These are phyloP conservation scores for Chanos chanos DNA, from an alignment of 2,797 vertebrate genomes.

Conservation along the genomic window DNA sequence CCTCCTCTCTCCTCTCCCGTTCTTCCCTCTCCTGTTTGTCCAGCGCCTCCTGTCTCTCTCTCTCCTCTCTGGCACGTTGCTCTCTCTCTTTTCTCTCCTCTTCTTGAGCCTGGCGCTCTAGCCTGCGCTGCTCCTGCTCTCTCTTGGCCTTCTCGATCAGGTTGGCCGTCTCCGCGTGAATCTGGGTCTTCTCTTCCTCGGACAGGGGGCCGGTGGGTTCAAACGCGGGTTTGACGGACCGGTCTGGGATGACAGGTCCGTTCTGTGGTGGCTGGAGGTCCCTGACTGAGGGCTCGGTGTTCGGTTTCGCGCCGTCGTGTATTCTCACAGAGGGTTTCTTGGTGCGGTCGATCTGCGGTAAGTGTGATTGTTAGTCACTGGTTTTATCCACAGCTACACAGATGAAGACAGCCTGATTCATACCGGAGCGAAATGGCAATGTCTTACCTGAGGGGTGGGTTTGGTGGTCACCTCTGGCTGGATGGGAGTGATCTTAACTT, in stretches of 20 bases:
- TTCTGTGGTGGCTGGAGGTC: conserved; percentile 65
- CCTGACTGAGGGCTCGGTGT: conserved; percentile 56
- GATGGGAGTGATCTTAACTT: conserved; percentile 30
- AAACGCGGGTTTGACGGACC: conserved; percentile 78
- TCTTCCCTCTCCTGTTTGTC: conserved; percentile 57
- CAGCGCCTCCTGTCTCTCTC: conserved; percentile 60
- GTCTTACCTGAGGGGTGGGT: conserved; percentile 82
- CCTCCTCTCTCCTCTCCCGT: conserved; percentile 66
- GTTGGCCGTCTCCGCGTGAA: conserved; percentile 70
- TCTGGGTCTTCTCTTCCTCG: conserved; percentile 77
- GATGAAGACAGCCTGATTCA: neutral
- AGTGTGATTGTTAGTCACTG: neutral
- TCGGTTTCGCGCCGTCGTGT: conserved; percentile 62
- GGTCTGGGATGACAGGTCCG: conserved; percentile 77
- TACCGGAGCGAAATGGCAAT: no score
- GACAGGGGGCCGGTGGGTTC: conserved; percentile 55
- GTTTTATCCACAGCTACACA: neutral
- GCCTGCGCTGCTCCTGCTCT: conserved; percentile 76
- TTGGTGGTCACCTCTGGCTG: conserved; percentile 66
- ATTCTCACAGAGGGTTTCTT: conserved; percentile 82
- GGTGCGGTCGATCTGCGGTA: conserved; percentile 84
- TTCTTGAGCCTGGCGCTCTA: conserved; percentile 43
- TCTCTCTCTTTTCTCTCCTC: conserved; percentile 43
- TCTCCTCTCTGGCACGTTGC: conserved; percentile 71
- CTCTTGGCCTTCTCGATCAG: conserved; percentile 74